Evolutionary conservation across 2,113 vertebrate genomes (phyloP), one percentile per base, ranked within the genome.

Genomic region (Donacobius atricapilla): DNA sequence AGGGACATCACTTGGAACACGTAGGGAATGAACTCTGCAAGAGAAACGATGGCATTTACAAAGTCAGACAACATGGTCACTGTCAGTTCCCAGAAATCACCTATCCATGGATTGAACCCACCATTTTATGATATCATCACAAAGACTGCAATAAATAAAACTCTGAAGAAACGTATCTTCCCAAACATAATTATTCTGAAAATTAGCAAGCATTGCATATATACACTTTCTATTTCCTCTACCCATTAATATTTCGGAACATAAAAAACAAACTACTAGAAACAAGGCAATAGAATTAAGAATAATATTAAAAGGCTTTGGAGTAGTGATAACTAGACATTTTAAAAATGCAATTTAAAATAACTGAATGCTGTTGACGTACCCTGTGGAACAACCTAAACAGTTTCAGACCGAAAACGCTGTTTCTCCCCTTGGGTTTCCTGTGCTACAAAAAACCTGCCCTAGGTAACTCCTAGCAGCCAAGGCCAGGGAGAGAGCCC

Each of bases 1-100:
- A 99, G 97, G 60, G 99, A 99, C 99, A 99, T 99, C 96, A 99
- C 99, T 98, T 99, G 99, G 97, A 99, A 99, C 95, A 99, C 99
- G 3, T 99, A 99, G 0, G 99, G 99, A 90, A 99, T 99, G 97
- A 99, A 99, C 94, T 99, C 99, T 99, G 97, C 85, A 88, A 85
- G 88, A 51, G 58, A 85, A 75, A 77, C 0, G 0, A n/a, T 20
- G 16, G 51, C 50, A 27, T 44, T 93, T n/a, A 56, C 15, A 10
- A 28, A 57, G 51, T 58, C 61, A 68, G 28, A 42, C 37, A 44
- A 33, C 28, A 11, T 1, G 4, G 42, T 83, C 75, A 19, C 53
- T 57, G 58, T 27, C 28, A 53, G 0, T 14, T 63, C 42, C 9
- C 40, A 84, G 45, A n/a, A 71, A 37, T 2, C 23, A 82, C 1